phyloP scores from a whole-genome alignment of 2,113 vertebrate genomes.

The Trichomycterus rosablanca region DNA sequence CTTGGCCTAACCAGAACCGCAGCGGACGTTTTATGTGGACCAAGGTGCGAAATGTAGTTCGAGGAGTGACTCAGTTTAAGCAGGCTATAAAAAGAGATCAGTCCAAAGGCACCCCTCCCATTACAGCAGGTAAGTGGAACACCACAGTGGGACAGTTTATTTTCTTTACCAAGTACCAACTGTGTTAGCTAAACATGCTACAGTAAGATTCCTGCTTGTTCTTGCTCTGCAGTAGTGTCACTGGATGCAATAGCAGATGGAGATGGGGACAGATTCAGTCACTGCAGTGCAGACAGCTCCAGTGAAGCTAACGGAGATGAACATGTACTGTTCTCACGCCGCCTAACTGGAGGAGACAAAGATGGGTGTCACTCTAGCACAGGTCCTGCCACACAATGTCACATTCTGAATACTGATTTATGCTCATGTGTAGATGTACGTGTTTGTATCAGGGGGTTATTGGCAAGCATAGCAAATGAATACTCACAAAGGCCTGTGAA shows the following conservation, averaged over 20 bases:
- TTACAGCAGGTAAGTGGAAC: constrained; percentile 69
- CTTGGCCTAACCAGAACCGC: constrained; percentile 91
- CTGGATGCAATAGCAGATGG: constrained; percentile 54
- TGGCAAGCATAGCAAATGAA: no score
- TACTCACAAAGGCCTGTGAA: no score
- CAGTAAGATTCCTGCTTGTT: not conserved
- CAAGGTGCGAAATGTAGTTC: constrained; percentile 86
- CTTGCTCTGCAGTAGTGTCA: constrained; percentile 38
- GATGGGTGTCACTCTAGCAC: constrained; percentile 75
- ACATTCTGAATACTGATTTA: not conserved
- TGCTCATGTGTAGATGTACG: no score
- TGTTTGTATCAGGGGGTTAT: no score
- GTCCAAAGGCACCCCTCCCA: constrained; percentile 51
- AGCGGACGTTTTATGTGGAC: constrained; percentile 94
- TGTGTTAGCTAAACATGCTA: no score
- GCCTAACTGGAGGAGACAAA: constrained; percentile 71
- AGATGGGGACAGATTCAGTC: constrained; percentile 83
- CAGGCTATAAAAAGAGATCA: constrained; percentile 66
- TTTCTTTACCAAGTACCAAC: no score
- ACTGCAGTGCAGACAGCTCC: constrained; percentile 81
- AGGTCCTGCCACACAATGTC: constrained; percentile 70
- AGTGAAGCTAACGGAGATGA: constrained; percentile 80
- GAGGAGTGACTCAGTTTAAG: constrained; percentile 84
- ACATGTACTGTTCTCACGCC: constrained; percentile 72
- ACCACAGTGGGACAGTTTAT: no score